Base-by-base conservation (phyloP, 2,797 vertebrate genomes). In the Ctenopoma multispine region DNA sequence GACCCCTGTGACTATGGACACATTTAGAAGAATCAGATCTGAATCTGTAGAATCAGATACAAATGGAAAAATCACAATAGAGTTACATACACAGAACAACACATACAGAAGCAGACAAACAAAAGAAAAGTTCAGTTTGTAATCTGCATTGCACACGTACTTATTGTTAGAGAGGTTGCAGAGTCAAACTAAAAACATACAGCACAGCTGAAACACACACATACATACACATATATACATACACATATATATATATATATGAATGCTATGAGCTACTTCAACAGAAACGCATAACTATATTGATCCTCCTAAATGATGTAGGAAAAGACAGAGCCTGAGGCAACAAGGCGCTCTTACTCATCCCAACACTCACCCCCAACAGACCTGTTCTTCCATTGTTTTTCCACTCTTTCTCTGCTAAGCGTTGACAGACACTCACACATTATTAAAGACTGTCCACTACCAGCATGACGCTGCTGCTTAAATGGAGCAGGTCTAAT, bases 401-500 rank as follows among this genome's bases (percentile, higher is more conserved):
- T 90, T 80, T 79, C 61, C 61, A 17, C 47, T 80, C 69, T 83
- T 80, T 75, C 80, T 81, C 75, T 83, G 77, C 74, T 58, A 63
- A 79, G 79, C 81, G 88, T 86, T 90, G 88, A 90, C 81, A 83
- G 86, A 86, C 82, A 83, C 84, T 86, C 72, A 77, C 85, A 80
- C 82, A 80, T 86, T 86, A 91, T 92, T 91, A 90, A 90, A 90
- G 87, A 90, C 77, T 67, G 86, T 87, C 89, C 83, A 85, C 86
- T 80, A 68, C 61, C 87, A 91, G 88, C 73, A 65, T 69, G 85
- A 83, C 17, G 56, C 81, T 69, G 63, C 82, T 48, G 59, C 84
- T 83, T 89, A 91, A 91, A 92, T 88, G 85, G 84, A 87, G 86
- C 87, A 88, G 84, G 87, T 90, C 89, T 92, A 93, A 93, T 93